phyloP scores from a whole-genome alignment of 2,888 invertebrate species.

The Drosophila conformis region DNA sequence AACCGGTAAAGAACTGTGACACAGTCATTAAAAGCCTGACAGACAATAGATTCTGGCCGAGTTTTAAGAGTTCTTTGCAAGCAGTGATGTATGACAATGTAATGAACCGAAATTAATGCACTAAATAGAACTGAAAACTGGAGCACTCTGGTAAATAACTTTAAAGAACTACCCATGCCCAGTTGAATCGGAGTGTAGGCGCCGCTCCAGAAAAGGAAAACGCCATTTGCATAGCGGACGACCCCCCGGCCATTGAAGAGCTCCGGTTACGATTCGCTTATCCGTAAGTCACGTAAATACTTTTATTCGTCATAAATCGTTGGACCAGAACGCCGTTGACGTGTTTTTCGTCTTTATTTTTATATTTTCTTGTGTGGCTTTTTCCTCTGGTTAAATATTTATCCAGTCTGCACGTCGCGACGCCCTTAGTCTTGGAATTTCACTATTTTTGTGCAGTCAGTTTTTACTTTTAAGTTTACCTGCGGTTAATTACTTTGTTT shows the following conservation, averaged over 20 bases:
- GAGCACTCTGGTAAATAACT: conserved; percentile 63
- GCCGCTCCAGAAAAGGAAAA: conserved; percentile 43
- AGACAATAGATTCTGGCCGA: conserved; percentile 24
- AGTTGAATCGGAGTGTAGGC: conserved; percentile 17
- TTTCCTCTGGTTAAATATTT: conserved; percentile 47
- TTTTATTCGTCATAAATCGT: conserved; percentile 78
- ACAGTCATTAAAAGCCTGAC: conserved; percentile 63
- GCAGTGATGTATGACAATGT: conserved; percentile 80
- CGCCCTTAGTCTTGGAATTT: conserved; percentile 68
- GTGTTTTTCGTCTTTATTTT: conserved; percentile 49
- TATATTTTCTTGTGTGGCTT: conserved; percentile 33
- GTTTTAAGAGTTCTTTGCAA: conserved; percentile 39
- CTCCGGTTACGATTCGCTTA: conserved; percentile 43
- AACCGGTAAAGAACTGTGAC: conserved; percentile 70
- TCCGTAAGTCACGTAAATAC: conserved; percentile 74
- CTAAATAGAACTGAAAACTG: conserved; percentile 69
- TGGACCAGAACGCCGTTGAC: conserved; percentile 80
- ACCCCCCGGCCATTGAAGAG: conserved; percentile 25
- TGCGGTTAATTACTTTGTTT: conserved; percentile 76
- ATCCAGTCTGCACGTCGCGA: conserved; percentile 49
- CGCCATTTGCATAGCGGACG: conserved; percentile 49
- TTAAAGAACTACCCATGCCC: conserved; percentile 38
- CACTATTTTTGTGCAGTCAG: conserved; percentile 60
- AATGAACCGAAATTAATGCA: conserved; percentile 78
- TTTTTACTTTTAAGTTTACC: conserved; percentile 54